Evolutionary conservation across 2,797 vertebrate species (phyloP), one percentile per base, ranked within the genome.

Genomic region (Mareca strepera): DNA sequence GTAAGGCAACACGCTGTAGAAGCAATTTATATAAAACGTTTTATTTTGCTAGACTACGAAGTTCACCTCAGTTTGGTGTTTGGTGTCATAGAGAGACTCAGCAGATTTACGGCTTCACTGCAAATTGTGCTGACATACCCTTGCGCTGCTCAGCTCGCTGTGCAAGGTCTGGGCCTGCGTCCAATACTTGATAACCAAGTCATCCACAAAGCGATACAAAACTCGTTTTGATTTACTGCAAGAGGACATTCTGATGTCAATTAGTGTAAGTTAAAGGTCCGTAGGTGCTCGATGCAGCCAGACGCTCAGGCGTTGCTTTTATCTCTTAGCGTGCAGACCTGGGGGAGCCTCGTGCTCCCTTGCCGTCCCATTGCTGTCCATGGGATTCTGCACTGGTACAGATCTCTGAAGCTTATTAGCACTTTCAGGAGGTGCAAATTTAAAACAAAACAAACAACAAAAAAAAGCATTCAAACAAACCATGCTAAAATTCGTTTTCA

Each of bases 221-320:
- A 2, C 21, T 16, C 39, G 15, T 80, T 94, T 83, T 83, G 74
- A 83, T 92, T 92, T 91, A 63, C 48, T 88, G 41, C 73, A 93
- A 87, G 90, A 96, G 44, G 60, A 78, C 12, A 33, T 74, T 78
- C 33, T 93, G 74, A 66, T 95, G 76, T 80, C 50, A 92, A 29
- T 93, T 88, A 95, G 7, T 72, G 12, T 83, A 90, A 86, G 41
- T 86, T 96, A 93, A 92, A 92, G 55, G 56, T 62, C 68, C 46
- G 6, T 43, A 48, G 77, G 55, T 86, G 35, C 63, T 86, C 48
- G 35, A 83, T 78, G 20, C 55, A 73, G 41, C 14, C 26, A 89
- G 66, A 28, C 6, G 11, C 26, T 86, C 18, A 52, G 7, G 15
- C 0, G 0, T 56, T 56, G 66, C 21, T 85, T 78, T 83, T 53